A percentile compares a stretch with the other conserved stretches of the same genome.
Conservation (phyloP, 2,888 invertebrate species). For the Microctonus hyperodae region DNA sequence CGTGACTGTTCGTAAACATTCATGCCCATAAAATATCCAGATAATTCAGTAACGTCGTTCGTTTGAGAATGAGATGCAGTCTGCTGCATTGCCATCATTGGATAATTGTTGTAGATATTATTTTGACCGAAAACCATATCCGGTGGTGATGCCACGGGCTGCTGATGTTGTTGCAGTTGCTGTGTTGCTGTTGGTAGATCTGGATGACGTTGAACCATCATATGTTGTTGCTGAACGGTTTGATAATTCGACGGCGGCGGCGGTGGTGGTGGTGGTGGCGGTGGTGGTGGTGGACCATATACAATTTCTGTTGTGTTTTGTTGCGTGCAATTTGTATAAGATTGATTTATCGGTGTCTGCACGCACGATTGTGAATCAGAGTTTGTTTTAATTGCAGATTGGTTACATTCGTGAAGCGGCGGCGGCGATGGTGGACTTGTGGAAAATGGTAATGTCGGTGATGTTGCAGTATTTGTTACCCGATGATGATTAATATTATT, state of each 20-base stretch:
- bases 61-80: constrained; percentile 38
- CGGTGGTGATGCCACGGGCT: constrained; percentile 22
- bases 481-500: constrained; percentile 18
- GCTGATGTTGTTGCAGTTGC: constrained; percentile 26
- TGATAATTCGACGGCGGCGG: constrained; percentile 34
- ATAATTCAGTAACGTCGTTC: constrained; percentile 54
- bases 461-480: constrained; percentile 56
- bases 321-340: constrained; percentile 40
- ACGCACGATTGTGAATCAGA: constrained; percentile 50
- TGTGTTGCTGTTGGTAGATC: not conserved
- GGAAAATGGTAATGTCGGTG: constrained; percentile 56
- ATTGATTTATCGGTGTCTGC: constrained; percentile 47
- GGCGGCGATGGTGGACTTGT: constrained; percentile 45
- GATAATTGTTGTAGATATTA: constrained; percentile 56
- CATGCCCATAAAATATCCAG: constrained; percentile 60
- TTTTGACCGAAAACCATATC: constrained; percentile 57
- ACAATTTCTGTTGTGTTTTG: constrained; percentile 32
- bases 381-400: constrained; percentile 55
- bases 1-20: constrained; percentile 57
- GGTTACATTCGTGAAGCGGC: constrained; percentile 40
- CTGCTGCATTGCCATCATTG: constrained; percentile 54
- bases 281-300: constrained; percentile 34
- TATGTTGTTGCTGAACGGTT: constrained; percentile 30
- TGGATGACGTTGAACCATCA: constrained; percentile 34
- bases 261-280: not conserved